Base-by-base conservation (phyloP, 2,888 invertebrate species). In the Nebria salina region DNA sequence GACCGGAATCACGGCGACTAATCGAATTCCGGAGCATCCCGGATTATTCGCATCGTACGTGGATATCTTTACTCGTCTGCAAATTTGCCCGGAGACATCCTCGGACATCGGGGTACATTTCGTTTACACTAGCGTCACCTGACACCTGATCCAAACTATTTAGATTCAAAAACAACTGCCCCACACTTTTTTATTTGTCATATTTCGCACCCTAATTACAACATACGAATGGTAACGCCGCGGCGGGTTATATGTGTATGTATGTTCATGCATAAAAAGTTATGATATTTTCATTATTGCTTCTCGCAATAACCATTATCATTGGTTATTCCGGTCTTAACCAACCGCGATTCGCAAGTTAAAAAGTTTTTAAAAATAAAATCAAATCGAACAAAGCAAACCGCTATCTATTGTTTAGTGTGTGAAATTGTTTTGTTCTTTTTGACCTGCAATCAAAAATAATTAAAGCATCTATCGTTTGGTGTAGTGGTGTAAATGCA, bases 1-100 rank as follows among this genome's bases (percentile, higher is more conserved):
- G 73, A 72, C 78, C 78, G 78, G 78, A 78, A 80, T 80, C 80
- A 80, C 80, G 75, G 65, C 54, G 54, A 54, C 72, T 80, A 80
- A 80, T 80, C 80, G 80, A 80, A 80, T 80, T 79, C 80, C 80
- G 80, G 80, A 26, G 26, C 25, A 70, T 8, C 70, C 25, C 70
- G 70, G 70, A 70, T 70, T 70, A 70, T 70, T 70, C 70, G 25
- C 26, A 70, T 70, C 70, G 70, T 34, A 70, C 70, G 34, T 34
- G 34, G 70, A 70, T 70, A 70, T 70, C 70, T 70, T 70, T 54
- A 54, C 54, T 54, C 54, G 54, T 54, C 54, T 54, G 54, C 54
- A 54, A 54, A 54, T 54, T 54, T 54, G 54, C 7, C 54, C 54
- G 54, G 54, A 54, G 54, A 2, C 54, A 54, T 54, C 54, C 54